Base-by-base conservation (phyloP, 2,797 vertebrate genomes). In the Pangasius djambal region DNA sequence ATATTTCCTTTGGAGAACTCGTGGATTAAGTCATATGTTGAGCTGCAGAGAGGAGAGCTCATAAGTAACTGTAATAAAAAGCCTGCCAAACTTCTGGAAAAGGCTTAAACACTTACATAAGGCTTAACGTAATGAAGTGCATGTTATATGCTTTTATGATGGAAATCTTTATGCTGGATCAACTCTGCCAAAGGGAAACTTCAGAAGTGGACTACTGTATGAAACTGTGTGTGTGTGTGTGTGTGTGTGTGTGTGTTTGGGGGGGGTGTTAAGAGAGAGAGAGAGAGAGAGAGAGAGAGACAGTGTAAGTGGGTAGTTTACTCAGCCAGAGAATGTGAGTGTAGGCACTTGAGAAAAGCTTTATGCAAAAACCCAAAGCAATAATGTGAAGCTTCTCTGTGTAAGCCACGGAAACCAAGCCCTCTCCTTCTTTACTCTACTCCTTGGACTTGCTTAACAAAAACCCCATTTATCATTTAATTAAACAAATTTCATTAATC, bases 301-400 rank as follows among this genome's bases (percentile, higher is more conserved):
- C 3, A 52, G 50, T 18, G 77, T 5, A 34, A 85, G 89, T 91
- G 85, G 91, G 89, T 31, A 59, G 82, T 67, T 88, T 86, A 61
- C 34, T 61, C 89, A 48, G 87, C 20, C 22, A 72, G 88, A 85
- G 87, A 90, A 89, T 92, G 90, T 89, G 84, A 84, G 89, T 61
- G 84, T 86, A 85, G 91, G 91, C 88, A n/a, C 37, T 89, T 25
- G 89, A 87, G 65, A 88, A 90, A 70, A 86, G 81, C 59, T 85
- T 86, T 86, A 84, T 90, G 20, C 85, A 85, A 69, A 69, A 48
- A 10, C 28, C 52, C 50, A 18, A 10, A 48, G 40, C 78, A 86
- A 78, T 65, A 37, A 79, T 44, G 75, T 4, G 61, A 91, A 75
- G 70, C 16, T 50, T 83, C 86, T 67, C 78, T 91, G 89, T 88